Base-by-base conservation (phyloP, 2,797 vertebrate species). In the Setipinna tenuifilis region DNA sequence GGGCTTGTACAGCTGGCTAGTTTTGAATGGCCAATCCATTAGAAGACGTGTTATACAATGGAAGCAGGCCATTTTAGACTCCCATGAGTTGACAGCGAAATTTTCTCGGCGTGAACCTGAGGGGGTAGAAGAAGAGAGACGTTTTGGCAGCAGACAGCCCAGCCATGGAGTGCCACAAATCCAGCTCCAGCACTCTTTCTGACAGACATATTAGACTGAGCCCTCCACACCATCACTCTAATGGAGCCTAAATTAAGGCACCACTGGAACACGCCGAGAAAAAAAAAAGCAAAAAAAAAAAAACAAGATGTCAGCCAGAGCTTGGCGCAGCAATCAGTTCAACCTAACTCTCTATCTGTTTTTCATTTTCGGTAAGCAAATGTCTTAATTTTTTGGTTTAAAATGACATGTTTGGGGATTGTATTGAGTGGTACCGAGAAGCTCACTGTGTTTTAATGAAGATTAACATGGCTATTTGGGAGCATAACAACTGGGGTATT, bases 11-110 rank as follows among this genome's bases (percentile, higher is more conserved):
- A 84, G 54, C 75, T 84, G 57, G 65, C 83, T 31, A 78, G 71
- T 82, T 81, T 86, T 62, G n/a, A 86, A 83, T 31, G 54, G 0
- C 1, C 23, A 68, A 85, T 86, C 86, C 85, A 85, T 88, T 88
- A 88, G 81, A 88, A 84, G 21, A 82, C 25, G 48, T 46, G 57
- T 41, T 44, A 23, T 23, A 81, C 48, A 61, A 71, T 31, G 81
- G 46, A 23, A 84, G 46, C 31, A 61, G 84, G 46, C 81, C 81
- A 83, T 41, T 48, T 85, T 75, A 84, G 83, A 83, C 81, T 19
- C 41, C 44, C 48, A 46, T 44, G 82, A 86, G 83, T 82, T 87
- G 83, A 88, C 83, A 88, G 83, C 11, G 25, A 86, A 83, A 86
- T 83, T 10, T 85, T 86, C 59, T 83, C 82, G 25, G 58, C 78